A percentile compares a stretch with the other conserved stretches of the same genome.
These are phyloP conservation scores for Apteryx owenii DNA, from an alignment of 2,113 vertebrate genomes.

Conservation along the genomic window DNA sequence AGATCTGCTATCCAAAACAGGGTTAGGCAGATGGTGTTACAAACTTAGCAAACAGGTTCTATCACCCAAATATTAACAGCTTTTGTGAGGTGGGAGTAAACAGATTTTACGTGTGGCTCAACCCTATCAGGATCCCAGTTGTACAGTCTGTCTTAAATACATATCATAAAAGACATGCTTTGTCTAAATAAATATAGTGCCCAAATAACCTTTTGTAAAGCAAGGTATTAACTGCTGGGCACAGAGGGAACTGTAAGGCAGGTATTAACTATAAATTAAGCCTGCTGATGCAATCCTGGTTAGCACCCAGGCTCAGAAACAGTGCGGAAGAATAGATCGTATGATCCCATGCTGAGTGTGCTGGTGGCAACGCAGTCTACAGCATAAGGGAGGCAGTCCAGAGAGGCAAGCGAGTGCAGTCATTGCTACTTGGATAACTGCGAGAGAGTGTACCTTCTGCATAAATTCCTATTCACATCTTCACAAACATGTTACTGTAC, in stretches of 20 bases:
- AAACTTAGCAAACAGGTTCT: neutral
- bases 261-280: neutral
- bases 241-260: neutral
- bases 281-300: neutral
- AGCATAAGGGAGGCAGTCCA: fast-evolving
- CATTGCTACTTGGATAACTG: neutral
- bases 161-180: neutral
- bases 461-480: neutral
- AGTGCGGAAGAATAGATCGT: fast-evolving
- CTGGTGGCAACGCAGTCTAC: neutral
- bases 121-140: neutral
- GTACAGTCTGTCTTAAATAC: neutral
- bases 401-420: neutral
- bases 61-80: neutral
- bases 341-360: neutral
- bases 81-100: neutral
- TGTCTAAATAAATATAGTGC: neutral
- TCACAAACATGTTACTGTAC: neutral
- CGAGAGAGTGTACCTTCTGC: fast-evolving
- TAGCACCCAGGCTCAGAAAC: neutral
- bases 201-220: neutral
- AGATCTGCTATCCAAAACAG: neutral
- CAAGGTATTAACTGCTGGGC: neutral
- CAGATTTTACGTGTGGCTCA: neutral
- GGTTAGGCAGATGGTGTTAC: neutral